Conservation (phyloP, 1,140 invertebrate genomes). For the Drosophila subpulchrella region DNA sequence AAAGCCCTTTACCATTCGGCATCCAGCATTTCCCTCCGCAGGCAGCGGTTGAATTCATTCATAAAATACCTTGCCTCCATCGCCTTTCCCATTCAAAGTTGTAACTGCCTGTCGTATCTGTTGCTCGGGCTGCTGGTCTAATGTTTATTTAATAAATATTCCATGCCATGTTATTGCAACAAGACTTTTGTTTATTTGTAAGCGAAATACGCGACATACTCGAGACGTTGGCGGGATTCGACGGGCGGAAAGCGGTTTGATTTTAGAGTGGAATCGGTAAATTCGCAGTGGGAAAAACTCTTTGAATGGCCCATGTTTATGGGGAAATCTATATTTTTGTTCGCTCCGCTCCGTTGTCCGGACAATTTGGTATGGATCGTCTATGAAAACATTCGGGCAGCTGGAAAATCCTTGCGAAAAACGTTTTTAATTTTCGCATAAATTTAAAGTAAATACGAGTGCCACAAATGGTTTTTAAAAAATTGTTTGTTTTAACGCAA, state of each 20-base stretch:
- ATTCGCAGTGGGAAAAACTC: constrained; percentile 53
- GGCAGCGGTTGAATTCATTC: constrained; percentile 58
- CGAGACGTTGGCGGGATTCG: constrained; percentile 45
- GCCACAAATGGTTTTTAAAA: constrained; percentile 53
- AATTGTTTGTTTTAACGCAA: constrained; percentile 81
- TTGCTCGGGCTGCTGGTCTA: constrained; percentile 62
- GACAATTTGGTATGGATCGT: constrained; percentile 56
- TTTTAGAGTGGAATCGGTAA: constrained; percentile 18
- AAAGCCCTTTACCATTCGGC: constrained; percentile 42
- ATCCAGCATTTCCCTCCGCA: constrained; percentile 2
- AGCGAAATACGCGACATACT: constrained; percentile 78
- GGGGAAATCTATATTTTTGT: constrained; percentile 36
- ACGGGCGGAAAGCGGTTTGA: background rate
- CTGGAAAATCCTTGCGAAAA: constrained; percentile 78
- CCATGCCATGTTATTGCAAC: constrained; percentile 75
- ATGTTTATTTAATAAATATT: constrained; percentile 82
- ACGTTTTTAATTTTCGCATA: constrained; percentile 80
- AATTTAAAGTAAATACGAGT: constrained; percentile 80
- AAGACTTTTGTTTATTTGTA: constrained; percentile 78
- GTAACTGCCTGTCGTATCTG: constrained; percentile 45
- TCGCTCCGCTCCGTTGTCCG: constrained; percentile 36
- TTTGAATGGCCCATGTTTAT: constrained; percentile 30
- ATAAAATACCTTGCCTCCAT: constrained; percentile 49
- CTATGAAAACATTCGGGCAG: constrained; percentile 69
- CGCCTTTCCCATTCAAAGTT: constrained; percentile 44